Evolutionary conservation across 2,797 vertebrate genomes (phyloP), one percentile per base, ranked within the genome.

Genomic region (Spondyliosoma cantharus): DNA sequence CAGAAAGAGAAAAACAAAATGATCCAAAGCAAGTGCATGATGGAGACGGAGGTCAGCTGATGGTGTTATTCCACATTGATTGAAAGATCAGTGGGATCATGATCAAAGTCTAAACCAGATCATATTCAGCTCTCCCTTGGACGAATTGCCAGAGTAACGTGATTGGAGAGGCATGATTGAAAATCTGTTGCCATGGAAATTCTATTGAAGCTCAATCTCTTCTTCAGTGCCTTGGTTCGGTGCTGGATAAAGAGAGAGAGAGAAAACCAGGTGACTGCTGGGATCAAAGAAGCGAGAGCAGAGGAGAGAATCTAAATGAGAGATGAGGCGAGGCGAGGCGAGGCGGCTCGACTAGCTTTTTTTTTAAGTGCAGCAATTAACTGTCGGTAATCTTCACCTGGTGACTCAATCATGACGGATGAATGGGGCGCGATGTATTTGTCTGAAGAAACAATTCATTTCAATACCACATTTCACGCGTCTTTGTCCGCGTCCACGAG

Each of bases 171-270:
- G 72, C 65, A 82, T 87, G 87, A 89, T 85, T 87, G 89, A 90
- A 90, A 93, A 92, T 83, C 82, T 79, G 90, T 91, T 92, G 88
- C 92, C 91, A 93, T 92, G 91, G 91, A 91, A 91, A 93, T 93
- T 86, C 76, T 57, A 85, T 86, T 91, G 83, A 91, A 85, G 78
- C 83, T 67, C 80, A 76, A 71, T 87, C 82, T 89, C 77, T 80
- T 83, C 86, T 80, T 82, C 69, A 27, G 73, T 11, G 71, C 87
- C 81, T 83, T 63, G 76, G 76, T 75, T 83, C 62, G 76, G 71
- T 52, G 53, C 67, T 65, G 71, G 76, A 82, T 78, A 52, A 11
- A 61, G 15, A 65, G 27, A 62, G 27, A 62, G 56, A 67, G 46
- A 66, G 58, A 63, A 46, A 81, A 73, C 15, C 84, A 90, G 87